Base-by-base conservation (phyloP, 1,140 invertebrate genomes). In the Drosophila pruinosa region DNA sequence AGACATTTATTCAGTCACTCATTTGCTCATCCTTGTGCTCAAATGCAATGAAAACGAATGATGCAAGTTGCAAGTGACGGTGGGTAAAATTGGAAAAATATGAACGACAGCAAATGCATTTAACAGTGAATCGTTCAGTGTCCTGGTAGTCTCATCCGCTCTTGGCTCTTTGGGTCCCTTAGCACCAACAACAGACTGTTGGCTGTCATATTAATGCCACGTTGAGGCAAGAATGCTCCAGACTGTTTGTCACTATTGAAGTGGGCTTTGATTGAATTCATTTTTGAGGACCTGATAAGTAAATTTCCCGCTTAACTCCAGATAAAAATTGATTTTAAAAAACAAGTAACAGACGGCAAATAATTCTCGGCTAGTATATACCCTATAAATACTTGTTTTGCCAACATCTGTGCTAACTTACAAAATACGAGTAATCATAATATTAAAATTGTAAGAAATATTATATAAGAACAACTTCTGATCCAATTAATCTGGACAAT, bases 1-100 rank as follows among this genome's bases (percentile, higher is more conserved):
- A 54, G 52, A 15, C 53, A 67, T 61, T 74, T 74, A 67, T 56
- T 72, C 72, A 75, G 54, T 73, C 53, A 41, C n/a, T 58, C 58
- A 54, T 1, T 53, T 58, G 65, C 72, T 68, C 50, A 72, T 69
- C 48, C 54, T 58, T 48, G 28, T 54, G 53, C 75, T 78, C 58
- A 59, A 10, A 15, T 48, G 47, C 61, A 75, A 79, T 79, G 64
- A 79, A 71, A 79, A 79, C 43, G 59, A 79, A 62, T 79, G 76
- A 71, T 75, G 56, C 63, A 47, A 64, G 58, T 74, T 69, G 53
- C 57, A 61, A 78, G 75, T 38, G 47, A 47, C 50, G 26, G 38
- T 70, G 65, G 47, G 17, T 48, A 56, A 10, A 52, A 57, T 43
- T 47, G 34, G 22, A 53, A 63, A 62, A 67, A 67, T 68, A 59